These are phyloP conservation scores for Nyctereutes procyonoides DNA, from an alignment of 2,113 vertebrate genomes.

Conservation along the genomic window DNA sequence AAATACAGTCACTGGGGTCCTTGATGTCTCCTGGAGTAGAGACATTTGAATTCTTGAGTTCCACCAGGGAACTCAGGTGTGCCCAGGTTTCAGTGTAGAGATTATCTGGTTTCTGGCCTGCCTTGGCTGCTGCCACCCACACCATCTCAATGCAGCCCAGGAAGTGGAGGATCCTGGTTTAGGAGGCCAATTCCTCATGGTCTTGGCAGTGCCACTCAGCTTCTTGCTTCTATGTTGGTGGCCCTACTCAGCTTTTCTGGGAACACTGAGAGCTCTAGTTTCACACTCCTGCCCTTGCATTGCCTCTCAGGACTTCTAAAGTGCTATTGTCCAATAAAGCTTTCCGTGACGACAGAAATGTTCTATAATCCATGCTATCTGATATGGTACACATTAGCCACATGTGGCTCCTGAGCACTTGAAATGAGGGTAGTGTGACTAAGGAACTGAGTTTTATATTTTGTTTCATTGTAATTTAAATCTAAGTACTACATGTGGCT, in stretches of 20 bases:
- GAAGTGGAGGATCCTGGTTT: not conserved
- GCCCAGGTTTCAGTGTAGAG: not conserved
- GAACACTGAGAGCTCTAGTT: not conserved
- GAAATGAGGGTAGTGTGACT: not conserved
- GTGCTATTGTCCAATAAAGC: not conserved
- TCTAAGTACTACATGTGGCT: not conserved
- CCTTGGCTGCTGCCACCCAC: not conserved
- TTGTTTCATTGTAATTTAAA: slow-evolving; percentile 38
- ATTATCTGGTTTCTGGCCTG: not conserved
- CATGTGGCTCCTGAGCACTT: not conserved
- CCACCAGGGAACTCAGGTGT: not conserved
- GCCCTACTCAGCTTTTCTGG: slow-evolving; percentile 39
- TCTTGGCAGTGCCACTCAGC: not conserved
- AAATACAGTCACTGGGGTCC: not conserved
- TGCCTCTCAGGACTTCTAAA: not conserved
- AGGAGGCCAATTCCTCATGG: not conserved
- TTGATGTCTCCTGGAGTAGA: not conserved
- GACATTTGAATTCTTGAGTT: slow-evolving; percentile 42
- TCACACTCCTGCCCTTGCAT: not conserved
- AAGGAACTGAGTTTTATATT: slow-evolving; percentile 18
- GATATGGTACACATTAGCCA: slow-evolving; percentile 16
- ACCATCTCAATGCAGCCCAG: not conserved
- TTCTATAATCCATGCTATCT: not conserved
- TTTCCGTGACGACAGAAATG: not conserved
- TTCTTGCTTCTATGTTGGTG: not conserved